These are phyloP conservation scores for Bursaphelenchus okinawaensis DNA, from an alignment of 2,888 invertebrate genomes.

Conservation along the genomic window DNA sequence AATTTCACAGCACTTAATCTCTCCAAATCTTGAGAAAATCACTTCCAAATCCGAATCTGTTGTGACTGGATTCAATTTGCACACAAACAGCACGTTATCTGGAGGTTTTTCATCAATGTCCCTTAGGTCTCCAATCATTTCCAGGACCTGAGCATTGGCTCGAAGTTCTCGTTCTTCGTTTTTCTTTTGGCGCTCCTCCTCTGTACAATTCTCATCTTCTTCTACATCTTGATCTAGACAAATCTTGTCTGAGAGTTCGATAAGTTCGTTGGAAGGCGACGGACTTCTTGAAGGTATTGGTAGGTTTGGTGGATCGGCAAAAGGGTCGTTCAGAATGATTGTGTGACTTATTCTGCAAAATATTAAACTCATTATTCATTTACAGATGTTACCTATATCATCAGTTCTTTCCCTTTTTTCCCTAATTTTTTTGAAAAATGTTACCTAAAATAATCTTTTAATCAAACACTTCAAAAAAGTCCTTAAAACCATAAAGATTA, in stretches of 20 bases:
- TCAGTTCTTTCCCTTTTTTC: too few species aligned
- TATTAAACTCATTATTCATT: background rate
- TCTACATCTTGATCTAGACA: constrained; percentile 50
- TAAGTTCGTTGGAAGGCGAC: constrained; percentile 74
- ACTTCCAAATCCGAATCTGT: constrained; percentile 77
- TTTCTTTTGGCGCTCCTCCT: constrained; percentile 78
- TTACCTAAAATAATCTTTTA: too few species aligned
- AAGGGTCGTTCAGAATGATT: constrained; percentile 90
- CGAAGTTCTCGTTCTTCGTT: constrained; percentile 85
- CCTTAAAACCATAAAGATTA: too few species aligned
- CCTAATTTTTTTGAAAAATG: too few species aligned
- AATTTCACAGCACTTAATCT: constrained; percentile 68
- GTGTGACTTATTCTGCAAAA: constrained; percentile 81
- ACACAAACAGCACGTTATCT: constrained; percentile 97
- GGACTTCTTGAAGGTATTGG: constrained; percentile 78
- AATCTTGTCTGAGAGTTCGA: constrained; percentile 62
- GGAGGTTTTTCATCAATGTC: constrained; percentile 81
- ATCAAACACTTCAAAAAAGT: too few species aligned
- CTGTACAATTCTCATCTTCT: constrained; percentile 74
- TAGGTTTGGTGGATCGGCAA: constrained; percentile 77
- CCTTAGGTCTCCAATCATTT: constrained; percentile 68
- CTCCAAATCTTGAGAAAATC: constrained; percentile 92
- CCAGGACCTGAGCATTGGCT: constrained; percentile 90
- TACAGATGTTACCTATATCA: background rate
- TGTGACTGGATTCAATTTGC: constrained; percentile 96